Evolutionary conservation across 2,797 vertebrate species (phyloP).

Genomic region (Falco concolor): DNA sequence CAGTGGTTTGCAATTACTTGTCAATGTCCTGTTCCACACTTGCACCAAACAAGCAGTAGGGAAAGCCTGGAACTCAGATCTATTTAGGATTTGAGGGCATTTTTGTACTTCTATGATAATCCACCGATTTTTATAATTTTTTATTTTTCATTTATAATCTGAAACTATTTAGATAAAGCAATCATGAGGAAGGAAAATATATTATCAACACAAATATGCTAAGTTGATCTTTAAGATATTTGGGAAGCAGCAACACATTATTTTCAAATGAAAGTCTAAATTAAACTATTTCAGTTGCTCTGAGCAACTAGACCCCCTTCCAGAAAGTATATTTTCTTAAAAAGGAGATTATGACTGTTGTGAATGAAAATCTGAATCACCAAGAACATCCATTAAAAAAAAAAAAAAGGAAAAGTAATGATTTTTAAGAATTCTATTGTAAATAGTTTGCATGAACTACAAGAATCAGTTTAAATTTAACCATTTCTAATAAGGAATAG

Average conservation of each 20-base stretch:
- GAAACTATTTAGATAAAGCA: not conserved
- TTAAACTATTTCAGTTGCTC: not conserved
- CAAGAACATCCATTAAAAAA: not conserved
- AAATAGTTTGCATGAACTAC: not conserved
- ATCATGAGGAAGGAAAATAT: not conserved
- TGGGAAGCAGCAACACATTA: not conserved
- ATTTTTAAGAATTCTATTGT: not conserved
- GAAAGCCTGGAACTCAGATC: not conserved
- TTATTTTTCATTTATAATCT: not conserved
- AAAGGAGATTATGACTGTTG: not conserved
- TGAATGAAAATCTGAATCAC: not conserved
- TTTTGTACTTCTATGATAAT: not conserved
- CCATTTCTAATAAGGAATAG: conserved; percentile 14
- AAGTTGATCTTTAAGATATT: not conserved
- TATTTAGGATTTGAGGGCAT: not conserved
- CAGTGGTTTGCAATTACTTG: not conserved
- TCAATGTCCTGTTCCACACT: not conserved
- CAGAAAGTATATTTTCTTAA: not conserved
- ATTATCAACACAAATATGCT: not conserved
- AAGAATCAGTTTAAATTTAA: conserved; percentile 12
- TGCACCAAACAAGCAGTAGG: not conserved
- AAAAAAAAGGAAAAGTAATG: not conserved
- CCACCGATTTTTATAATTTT: not conserved
- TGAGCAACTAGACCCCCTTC: not conserved
- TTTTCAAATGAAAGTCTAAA: not conserved